Conservation (phyloP, 1,140 invertebrate genomes). For the Ceratoteleas bidentatus region DNA sequence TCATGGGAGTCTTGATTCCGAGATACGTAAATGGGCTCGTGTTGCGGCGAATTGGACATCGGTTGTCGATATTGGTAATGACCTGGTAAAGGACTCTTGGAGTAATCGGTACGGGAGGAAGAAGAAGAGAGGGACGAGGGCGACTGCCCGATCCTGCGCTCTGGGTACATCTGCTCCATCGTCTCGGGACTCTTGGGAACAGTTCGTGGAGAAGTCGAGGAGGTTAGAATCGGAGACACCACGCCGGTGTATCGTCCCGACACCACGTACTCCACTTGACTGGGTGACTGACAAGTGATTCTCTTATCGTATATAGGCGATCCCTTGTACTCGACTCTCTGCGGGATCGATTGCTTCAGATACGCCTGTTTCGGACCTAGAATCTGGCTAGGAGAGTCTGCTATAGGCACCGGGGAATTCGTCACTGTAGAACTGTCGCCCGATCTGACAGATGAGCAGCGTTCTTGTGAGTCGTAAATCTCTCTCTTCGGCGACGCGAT, state of each 20-base stretch:
- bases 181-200: slow-evolving; percentile 31
- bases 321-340: slow-evolving; percentile 41
- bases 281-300: slow-evolving; percentile 15
- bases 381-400: slow-evolving; percentile 68
- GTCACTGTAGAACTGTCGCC: slow-evolving; percentile 50
- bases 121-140: slow-evolving; percentile 49
- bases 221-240: slow-evolving; percentile 34
- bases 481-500: slow-evolving; percentile 78
- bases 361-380: slow-evolving; percentile 43
- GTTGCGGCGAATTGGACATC: slow-evolving; percentile 20
- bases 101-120: slow-evolving; percentile 50
- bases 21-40: slow-evolving; percentile 28
- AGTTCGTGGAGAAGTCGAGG: slow-evolving; percentile 16
- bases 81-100: slow-evolving; percentile 47
- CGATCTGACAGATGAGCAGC: slow-evolving; percentile 52
- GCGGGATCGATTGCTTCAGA: slow-evolving; percentile 39
- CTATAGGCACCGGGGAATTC: slow-evolving; percentile 71
- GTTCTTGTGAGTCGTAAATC: slow-evolving; percentile 62
- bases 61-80: slow-evolving; percentile 37
- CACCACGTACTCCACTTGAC: slow-evolving; percentile 19
- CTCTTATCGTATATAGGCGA: slow-evolving; percentile 31
- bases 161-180: slow-evolving; percentile 27
- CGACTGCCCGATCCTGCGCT: slow-evolving; percentile 41
- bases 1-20: slow-evolving; percentile 30
- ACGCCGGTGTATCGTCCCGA: slow-evolving; percentile 31